Conservation (phyloP, 2,797 vertebrate genomes). For the Coregonus sp. region DNA sequence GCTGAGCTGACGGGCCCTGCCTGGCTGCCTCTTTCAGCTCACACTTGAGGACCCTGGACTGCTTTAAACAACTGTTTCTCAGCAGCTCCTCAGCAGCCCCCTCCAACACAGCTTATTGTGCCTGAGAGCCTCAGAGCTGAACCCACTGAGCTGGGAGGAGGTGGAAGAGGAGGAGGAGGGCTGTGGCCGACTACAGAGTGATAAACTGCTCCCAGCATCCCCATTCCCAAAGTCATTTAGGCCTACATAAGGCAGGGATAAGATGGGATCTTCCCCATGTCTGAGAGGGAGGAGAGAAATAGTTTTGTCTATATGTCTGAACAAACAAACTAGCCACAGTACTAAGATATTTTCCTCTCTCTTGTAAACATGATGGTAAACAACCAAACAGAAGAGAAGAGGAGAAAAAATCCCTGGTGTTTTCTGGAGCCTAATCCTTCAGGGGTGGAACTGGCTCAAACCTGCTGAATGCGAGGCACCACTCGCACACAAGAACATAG, state of each 20-base stretch:
- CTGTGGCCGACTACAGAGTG: background rate
- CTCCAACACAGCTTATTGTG: background rate
- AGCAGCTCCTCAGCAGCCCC: background rate
- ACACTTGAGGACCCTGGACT: background rate
- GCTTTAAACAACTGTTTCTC: background rate
- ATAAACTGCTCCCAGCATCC: background rate
- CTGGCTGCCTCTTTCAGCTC: slow-evolving; percentile 1
- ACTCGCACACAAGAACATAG: background rate
- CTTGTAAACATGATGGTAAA: background rate
- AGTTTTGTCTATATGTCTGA: background rate
- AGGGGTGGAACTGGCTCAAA: background rate
- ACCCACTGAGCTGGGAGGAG: background rate
- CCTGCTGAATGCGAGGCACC: background rate
- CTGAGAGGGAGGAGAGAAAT: background rate
- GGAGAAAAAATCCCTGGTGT: background rate
- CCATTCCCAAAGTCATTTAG: background rate
- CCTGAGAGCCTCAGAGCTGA: background rate
- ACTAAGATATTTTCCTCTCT: background rate
- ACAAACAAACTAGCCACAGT: background rate
- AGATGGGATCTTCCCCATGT: background rate
- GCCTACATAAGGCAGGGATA: background rate
- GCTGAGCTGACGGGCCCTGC: background rate
- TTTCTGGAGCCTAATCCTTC: background rate
- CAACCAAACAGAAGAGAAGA: background rate
- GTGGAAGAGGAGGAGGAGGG: background rate